Base-by-base conservation (phyloP, 92 coral and sea anemone species). In the Ricordea florida region DNA sequence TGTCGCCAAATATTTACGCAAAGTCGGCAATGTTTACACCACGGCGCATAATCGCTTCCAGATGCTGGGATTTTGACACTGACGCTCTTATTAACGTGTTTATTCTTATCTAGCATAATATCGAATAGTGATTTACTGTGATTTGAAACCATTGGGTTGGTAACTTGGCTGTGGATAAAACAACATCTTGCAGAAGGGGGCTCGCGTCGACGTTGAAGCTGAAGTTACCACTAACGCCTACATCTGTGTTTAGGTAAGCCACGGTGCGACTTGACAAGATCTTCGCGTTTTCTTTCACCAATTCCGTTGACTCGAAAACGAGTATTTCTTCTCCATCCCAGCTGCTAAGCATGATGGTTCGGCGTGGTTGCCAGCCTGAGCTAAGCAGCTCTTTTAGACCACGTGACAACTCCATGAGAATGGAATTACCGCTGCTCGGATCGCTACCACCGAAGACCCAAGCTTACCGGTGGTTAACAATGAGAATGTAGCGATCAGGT, bases 381-480 rank as follows among this genome's bases (percentile, higher is more conserved):
- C 74, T 48, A 18, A 18, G 66, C 61, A 88, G 62, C 67, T 85
- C 49, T 8, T 91, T 87, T 21, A 65, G 0, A 28, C 72, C 74
- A 44, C 79, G 67, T 1, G 75, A 40, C 64, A 58, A 66, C 49
- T 93, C 98, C 98, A 93, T 93, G 78, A 66, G 86, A 20, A 85
- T 85, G 14, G 98, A 81, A 27, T 91, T 66, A 3, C 96, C 96
- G 41, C 98, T 93, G 2, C 90, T 72, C 5, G 98, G 88, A 35
- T 93, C 92, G 40, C 86, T 90, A 6, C 90, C 98, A 16, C 96
- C 98, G 75, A 93, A 93, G n/a, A 69, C 98, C 96, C 98, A 93
- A 29, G 94, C 85, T 58, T 93, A 94, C 67, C 98, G 65, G 46
- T 93, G 98, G 74, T 87, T 93, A 20, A 94, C 98, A 43, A 93